Percentiles rank a stretch among this genome's conserved stretches.
Conservation (phyloP, 2,113 vertebrate species). For the Sturnira hondurensis region DNA sequence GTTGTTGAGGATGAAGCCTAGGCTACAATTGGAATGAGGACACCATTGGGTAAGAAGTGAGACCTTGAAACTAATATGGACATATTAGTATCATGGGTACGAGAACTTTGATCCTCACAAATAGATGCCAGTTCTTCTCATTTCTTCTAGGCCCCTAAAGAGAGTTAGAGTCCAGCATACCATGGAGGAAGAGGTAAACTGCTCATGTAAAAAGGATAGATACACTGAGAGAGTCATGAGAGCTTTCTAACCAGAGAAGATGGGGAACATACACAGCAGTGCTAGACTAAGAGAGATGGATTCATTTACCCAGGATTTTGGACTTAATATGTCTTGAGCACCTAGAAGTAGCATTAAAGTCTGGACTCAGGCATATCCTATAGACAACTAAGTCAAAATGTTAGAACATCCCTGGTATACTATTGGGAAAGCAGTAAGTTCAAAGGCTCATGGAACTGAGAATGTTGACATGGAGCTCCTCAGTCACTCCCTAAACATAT, state of each 20-base stretch:
- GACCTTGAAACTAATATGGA: background rate
- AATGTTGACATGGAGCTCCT: background rate
- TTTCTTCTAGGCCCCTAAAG: background rate
- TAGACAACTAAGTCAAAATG: background rate
- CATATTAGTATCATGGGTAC: background rate
- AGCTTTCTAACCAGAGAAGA: background rate
- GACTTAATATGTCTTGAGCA: background rate
- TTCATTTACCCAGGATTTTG: background rate
- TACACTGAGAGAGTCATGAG: background rate
- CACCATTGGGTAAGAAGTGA: background rate
- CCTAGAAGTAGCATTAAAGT: background rate
- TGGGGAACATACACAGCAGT: background rate
- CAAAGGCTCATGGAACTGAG: background rate
- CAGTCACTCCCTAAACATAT: background rate
- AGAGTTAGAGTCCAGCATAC: background rate
- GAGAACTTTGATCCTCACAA: background rate
- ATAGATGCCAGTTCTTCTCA: background rate
- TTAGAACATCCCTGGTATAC: background rate
- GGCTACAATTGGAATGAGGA: background rate
- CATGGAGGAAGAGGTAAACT: background rate
- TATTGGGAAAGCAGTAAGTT: background rate
- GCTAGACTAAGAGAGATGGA: background rate
- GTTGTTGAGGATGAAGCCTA: background rate
- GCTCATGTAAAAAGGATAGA: background rate
- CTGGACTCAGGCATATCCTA: background rate